These are phyloP conservation scores for Ophioderma brevispina DNA, from an alignment of 35 echinoderm and acorn worm genomes.

Conservation along the genomic window DNA sequence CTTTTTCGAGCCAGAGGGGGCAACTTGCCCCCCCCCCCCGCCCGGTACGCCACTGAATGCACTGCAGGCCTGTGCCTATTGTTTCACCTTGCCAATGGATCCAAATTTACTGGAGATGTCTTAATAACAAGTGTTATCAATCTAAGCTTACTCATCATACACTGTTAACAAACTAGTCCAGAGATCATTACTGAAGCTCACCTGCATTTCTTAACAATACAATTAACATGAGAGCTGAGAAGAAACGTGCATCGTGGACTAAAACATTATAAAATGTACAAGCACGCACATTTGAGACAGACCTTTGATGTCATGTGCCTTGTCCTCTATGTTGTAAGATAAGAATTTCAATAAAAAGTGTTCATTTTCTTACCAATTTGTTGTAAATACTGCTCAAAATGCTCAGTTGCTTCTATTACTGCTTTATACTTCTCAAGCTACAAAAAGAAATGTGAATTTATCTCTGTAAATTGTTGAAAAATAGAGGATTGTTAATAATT, in stretches of 20 bases:
- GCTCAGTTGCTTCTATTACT: slow-evolving; percentile 62
- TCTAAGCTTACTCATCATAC: background rate
- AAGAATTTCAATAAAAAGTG: background rate
- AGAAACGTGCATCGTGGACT: too few relatives aligned
- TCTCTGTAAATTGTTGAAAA: too few relatives aligned
- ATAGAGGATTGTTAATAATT: too few relatives aligned
- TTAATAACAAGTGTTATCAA: background rate
- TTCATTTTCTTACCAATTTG: slow-evolving; percentile 40
- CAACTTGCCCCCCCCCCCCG: too few relatives aligned
- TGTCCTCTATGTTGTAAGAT: too few relatives aligned
- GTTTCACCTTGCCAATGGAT: background rate
- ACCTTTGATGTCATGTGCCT: background rate
- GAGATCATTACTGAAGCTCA: background rate
- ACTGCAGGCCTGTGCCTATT: too few relatives aligned
- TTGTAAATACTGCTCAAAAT: slow-evolving; percentile 58
- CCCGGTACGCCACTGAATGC: too few relatives aligned
- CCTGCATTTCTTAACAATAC: background rate
- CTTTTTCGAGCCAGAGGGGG: too few relatives aligned
- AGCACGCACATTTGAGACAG: background rate
- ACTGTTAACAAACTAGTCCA: background rate
- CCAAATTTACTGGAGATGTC: background rate
- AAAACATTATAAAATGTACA: background rate
- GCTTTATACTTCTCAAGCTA: slow-evolving; percentile 68
- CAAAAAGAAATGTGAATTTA: too few relatives aligned
- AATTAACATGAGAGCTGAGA: too few relatives aligned